Percentiles rank a stretch among this genome's conserved stretches.
Evolutionary conservation across 2,888 invertebrate species (phyloP).

Genomic region (Aspidapion aeneum): DNA sequence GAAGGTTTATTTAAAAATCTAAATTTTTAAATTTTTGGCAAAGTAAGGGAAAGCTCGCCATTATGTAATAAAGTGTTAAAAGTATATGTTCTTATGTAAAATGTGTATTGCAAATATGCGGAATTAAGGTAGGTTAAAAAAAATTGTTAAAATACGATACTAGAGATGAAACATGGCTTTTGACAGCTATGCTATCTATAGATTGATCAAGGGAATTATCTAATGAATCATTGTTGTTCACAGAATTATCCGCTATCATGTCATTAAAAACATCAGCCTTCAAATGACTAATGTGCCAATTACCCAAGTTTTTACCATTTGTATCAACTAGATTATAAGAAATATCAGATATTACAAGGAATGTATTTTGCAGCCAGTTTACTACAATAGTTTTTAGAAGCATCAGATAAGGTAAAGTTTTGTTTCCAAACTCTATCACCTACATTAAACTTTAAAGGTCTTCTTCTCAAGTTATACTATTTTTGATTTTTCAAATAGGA

Average conservation of each 20-base stretch:
- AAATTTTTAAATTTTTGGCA: no score
- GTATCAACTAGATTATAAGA: slow-evolving; percentile 23
- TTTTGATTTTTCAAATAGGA: slow-evolving; percentile 19
- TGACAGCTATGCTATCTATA: not conserved
- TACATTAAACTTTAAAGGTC: slow-evolving; percentile 20
- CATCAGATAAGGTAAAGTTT: slow-evolving; percentile 24
- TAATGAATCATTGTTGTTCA: not conserved
- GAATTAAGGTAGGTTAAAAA: no score
- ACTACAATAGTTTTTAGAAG: slow-evolving; percentile 20
- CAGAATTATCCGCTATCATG: not conserved
- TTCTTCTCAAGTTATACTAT: slow-evolving; percentile 25
- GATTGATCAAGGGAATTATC: not conserved
- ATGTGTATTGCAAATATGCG: no score
- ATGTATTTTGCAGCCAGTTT: slow-evolving; percentile 28
- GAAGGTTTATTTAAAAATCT: no score
- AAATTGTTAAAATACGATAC: no score
- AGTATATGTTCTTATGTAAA: no score
- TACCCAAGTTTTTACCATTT: slow-evolving; percentile 23
- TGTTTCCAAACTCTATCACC: slow-evolving; percentile 27
- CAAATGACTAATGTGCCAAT: slow-evolving; percentile 27
- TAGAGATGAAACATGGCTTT: not conserved
- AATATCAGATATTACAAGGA: slow-evolving; percentile 23
- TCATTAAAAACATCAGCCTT: slow-evolving; percentile 10
- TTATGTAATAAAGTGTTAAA: no score
- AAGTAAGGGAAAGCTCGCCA: no score